A percentile compares a stretch with the other conserved stretches of the same genome.
phyloP scores from a whole-genome alignment of 2,797 vertebrate genomes.

The Pantherophis alleghaniensis region DNA sequence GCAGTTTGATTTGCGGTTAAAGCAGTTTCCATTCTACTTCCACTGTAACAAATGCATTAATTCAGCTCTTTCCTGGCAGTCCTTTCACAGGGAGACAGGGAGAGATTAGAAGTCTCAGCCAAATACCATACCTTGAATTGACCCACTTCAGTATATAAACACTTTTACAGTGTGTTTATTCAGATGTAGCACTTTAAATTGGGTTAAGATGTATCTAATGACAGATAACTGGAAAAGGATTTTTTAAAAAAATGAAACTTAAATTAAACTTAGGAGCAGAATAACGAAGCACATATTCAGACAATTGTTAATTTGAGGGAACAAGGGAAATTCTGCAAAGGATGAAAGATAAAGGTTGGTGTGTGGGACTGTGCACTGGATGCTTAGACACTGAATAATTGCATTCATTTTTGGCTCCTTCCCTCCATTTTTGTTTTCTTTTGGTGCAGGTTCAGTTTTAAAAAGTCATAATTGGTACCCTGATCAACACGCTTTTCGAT shows the following conservation, averaged over 20 bases:
- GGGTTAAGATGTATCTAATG: slow-evolving; percentile 83
- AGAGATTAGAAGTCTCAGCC: slow-evolving; percentile 83
- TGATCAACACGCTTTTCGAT: background rate
- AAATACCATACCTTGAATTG: slow-evolving; percentile 86
- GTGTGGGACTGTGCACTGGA: background rate
- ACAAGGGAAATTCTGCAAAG: slow-evolving; percentile 52
- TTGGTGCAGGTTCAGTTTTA: background rate
- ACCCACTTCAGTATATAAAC: slow-evolving; percentile 87
- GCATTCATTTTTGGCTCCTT: background rate
- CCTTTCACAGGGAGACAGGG: slow-evolving; percentile 80
- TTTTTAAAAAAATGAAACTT: slow-evolving; percentile 49
- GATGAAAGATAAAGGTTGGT: slow-evolving; percentile 51
- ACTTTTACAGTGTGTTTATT: slow-evolving; percentile 86
- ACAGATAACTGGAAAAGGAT: slow-evolving; percentile 70
- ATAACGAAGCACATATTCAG: slow-evolving; percentile 71
- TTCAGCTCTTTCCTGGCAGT: slow-evolving; percentile 82
- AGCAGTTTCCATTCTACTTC: slow-evolving; percentile 82
- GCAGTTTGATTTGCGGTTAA: slow-evolving; percentile 82
- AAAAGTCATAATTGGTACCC: background rate
- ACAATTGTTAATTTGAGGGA: slow-evolving; percentile 57
- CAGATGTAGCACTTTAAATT: slow-evolving; percentile 85
- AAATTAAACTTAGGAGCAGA: slow-evolving; percentile 66
- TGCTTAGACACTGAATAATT: background rate
- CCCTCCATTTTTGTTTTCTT: background rate
- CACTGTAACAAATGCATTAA: slow-evolving; percentile 86